These are phyloP conservation scores for Nymphicus hollandicus DNA, from an alignment of 2,113 vertebrate genomes.

Conservation along the genomic window DNA sequence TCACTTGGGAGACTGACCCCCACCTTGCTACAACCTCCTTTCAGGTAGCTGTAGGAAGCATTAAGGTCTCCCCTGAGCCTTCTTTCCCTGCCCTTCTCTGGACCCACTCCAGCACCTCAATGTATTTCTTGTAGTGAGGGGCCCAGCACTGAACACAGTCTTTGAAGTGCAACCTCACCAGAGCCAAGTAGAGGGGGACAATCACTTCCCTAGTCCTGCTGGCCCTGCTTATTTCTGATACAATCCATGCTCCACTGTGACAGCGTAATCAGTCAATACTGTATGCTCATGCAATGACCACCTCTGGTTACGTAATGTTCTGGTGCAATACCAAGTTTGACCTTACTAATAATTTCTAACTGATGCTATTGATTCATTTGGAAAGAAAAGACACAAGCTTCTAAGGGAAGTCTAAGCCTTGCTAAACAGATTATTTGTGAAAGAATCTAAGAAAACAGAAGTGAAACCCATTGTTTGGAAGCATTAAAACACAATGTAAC, in stretches of 20 bases:
- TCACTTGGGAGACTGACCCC: neutral
- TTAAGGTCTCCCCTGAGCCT: neutral
- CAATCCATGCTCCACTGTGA: accelerated
- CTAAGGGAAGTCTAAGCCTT: neutral
- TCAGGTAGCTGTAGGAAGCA: neutral
- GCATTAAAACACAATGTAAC: neutral
- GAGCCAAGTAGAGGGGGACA: neutral
- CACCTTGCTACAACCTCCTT: neutral
- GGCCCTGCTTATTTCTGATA: neutral
- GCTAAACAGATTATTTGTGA: neutral
- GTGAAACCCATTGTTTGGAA: neutral
- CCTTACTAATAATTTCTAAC: neutral
- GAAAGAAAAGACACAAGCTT: neutral
- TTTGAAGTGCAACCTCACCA: neutral
- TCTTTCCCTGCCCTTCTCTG: neutral
- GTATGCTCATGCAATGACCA: neutral
- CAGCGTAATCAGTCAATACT: accelerated
- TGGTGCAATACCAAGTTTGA: neutral
- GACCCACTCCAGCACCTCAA: neutral
- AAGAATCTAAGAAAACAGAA: neutral
- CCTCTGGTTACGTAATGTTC: accelerated
- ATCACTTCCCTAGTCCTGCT: neutral
- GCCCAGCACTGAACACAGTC: accelerated
- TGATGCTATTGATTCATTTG: neutral
- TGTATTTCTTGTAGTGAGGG: accelerated